Evolutionary conservation across 2,113 vertebrate species (phyloP).

Genomic region (Hippolais icterina): DNA sequence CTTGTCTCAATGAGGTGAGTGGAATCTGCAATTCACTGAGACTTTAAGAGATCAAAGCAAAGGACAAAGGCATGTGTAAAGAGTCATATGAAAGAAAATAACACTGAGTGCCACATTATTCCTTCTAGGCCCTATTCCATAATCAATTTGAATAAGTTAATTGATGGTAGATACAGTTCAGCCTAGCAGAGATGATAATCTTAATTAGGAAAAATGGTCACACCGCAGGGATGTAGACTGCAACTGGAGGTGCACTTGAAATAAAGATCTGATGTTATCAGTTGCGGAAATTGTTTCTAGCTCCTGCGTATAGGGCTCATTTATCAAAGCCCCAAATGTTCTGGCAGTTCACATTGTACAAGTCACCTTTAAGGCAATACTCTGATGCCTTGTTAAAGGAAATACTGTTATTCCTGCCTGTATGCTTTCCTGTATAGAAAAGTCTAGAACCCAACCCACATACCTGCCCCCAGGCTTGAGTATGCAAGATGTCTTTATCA

Average conservation of each 20-base stretch:
- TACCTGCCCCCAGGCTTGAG: fast-evolving
- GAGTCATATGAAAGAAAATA: background rate
- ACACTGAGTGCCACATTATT: background rate
- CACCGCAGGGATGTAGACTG: background rate
- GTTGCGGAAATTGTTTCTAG: background rate
- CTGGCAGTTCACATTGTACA: background rate
- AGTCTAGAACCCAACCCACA: background rate
- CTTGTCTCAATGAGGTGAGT: background rate
- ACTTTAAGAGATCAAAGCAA: background rate
- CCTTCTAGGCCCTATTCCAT: background rate
- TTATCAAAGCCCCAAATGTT: background rate
- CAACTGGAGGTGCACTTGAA: background rate
- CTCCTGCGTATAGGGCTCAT: background rate
- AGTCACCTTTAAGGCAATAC: background rate
- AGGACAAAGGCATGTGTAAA: background rate
- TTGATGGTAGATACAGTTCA: conserved; percentile 22
- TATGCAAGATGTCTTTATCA: background rate
- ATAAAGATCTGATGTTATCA: background rate
- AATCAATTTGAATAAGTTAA: conserved; percentile 37
- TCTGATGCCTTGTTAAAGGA: background rate
- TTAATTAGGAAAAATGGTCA: conserved; percentile 18
- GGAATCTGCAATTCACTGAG: background rate
- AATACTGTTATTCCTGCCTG: background rate
- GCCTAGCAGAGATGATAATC: background rate
- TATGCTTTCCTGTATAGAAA: background rate